These are phyloP conservation scores for Eucidaris tribuloides DNA, from an alignment of 35 echinoderm and acorn worm species.

Conservation along the genomic window DNA sequence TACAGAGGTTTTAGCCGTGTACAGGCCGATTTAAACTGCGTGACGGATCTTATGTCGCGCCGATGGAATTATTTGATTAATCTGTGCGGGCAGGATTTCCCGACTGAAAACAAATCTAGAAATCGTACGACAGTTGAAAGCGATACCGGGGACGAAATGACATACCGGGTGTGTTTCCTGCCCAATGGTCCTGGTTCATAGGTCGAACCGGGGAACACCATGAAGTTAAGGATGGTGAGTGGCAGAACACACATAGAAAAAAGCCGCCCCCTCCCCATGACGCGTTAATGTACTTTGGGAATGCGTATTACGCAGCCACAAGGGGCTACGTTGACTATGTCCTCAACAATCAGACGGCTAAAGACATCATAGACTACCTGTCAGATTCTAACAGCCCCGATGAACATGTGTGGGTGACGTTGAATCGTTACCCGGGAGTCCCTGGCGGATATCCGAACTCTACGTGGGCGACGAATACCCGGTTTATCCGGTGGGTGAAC, in stretches of 20 bases:
- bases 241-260: not conserved
- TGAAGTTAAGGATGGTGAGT: not conserved
- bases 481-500: conserved; percentile 25
- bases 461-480: conserved; percentile 16
- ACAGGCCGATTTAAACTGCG: conserved; percentile 34
- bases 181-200: not conserved
- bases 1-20: conserved; percentile 12
- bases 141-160: conserved; percentile 8
- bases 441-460: conserved; percentile 42
- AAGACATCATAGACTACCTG: conserved; percentile 18
- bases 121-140: conserved; percentile 33
- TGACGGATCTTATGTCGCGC: conserved; percentile 25
- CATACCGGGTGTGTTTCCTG: not conserved
- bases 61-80: conserved; percentile 64
- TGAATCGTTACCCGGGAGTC: not conserved
- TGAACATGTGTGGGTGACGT: conserved; percentile 40
- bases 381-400: conserved; percentile 51
- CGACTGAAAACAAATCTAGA: conserved; percentile 67
- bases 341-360: not conserved
- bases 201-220: not conserved
- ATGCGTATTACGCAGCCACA: conserved; percentile 40
- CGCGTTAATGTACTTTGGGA: conserved; percentile 29
- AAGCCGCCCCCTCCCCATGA: conserved; percentile 36
- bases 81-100: conserved; percentile 66
- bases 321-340: conserved; percentile 42